Base-by-base conservation (phyloP, 2,797 vertebrate genomes). In the Propithecus perrieri region DNA sequence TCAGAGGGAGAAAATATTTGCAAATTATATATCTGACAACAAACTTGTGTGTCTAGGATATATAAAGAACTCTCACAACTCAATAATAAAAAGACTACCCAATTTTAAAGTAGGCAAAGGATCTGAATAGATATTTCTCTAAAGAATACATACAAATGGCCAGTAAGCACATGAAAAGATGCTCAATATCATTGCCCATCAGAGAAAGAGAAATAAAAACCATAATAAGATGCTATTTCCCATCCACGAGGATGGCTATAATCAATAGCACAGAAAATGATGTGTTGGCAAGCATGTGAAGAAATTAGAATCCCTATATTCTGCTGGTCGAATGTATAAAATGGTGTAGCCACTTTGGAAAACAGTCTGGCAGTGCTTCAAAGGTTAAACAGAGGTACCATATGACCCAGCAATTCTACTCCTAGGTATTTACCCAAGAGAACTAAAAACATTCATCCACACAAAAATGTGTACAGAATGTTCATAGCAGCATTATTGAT, bases 171-270 rank as follows among this genome's bases (percentile, higher is more conserved):
- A n/a, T n/a, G 41, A 78, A 50, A 92, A 72, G 7, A 69, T 76
- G 26, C 22, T 74, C 76, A 65, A 1, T 59, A 57, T 80, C 53
- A 89, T 2, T 86, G 46, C 22, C 13, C 26, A 63, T 48, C 35
- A 85, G 48, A 20, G 2, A 90, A 94, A 80, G 43, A 50, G 55
- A 89, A 94, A 89, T 78, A 17, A 84, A 96, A 88, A 43, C 65
- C 76, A 84, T 3, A 38, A 4, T 71, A 74, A 57, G 38, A 79
- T 33, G 65, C 3, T 22, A 76, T 59, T 89, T 86, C 33, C 69
- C 3, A 89, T 46, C 33, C 22, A 80, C 38, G 59, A 43, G n/a
- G 4, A 85, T 69, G 33, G 30, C 65, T 67, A 61, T 55, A 74
- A 71, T 41, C 35, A 84, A 59, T 94, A 57, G 33, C 24, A 38